Base-by-base conservation (phyloP, 2,797 vertebrate genomes). In the Clarias fuscus region DNA sequence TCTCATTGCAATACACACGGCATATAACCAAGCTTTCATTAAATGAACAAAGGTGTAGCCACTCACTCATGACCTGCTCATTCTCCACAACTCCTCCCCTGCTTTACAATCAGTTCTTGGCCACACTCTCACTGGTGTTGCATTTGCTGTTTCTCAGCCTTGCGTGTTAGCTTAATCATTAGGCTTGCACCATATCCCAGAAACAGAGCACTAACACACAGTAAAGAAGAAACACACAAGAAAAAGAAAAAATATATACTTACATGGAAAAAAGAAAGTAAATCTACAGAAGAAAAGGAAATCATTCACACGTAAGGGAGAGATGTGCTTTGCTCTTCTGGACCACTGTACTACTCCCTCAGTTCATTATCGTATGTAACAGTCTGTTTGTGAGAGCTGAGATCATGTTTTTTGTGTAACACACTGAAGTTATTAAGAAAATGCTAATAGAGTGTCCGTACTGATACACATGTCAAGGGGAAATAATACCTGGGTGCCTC, bases 321-420 rank as follows among this genome's bases (percentile, higher is more conserved):
- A 53, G 48, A 13, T 11, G 11, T 48, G 48, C 10, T 53, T 53
- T 13, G 48, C 48, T 53, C 48, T 53, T 53, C 48, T 53, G 48
- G 48, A 13, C 10, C 48, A 10, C 48, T 85, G 20, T 58, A 40
- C 13, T 70, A 80, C 30, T 85, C 76, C 27, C 17, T 30, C 48
- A 70, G 75, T 56, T 64, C 48, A 37, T 15, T 56, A 24, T 7
- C 62, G 33, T 71, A 72, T 0, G 14, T 62, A 81, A 75, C 1
- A 4, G 22, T 13, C 27, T 2, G 37, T 86, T 75, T 67, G 59
- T 75, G 22, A 15, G 24, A 37, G 70, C 70, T 70, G 82, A 86
- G 59, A 79, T 62, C 79, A 27, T 73, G 33, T 65, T 86, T 53
- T 53, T 86, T 70, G 73, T 18, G 64, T 33, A 81, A 18, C 58